Evolutionary conservation across 2,797 vertebrate genomes (phyloP), one percentile per base, ranked within the genome.

Genomic region (Phalloptychus januarius): DNA sequence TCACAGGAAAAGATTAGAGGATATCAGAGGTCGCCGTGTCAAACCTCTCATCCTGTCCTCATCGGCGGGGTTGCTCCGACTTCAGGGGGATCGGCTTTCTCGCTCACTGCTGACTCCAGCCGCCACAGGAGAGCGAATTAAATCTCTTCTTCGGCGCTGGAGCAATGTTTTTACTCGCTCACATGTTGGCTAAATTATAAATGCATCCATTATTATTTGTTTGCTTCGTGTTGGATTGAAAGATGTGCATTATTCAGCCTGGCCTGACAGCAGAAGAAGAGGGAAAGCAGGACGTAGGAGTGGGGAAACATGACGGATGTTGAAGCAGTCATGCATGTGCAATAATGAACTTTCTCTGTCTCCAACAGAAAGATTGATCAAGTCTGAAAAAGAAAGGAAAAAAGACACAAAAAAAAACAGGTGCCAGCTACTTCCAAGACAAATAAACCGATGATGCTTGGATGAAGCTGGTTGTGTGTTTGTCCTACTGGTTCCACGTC

Each of bases 171-270:
- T 83, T 80, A 63, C 74, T 75, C 71, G 20, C 79, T 82, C 92
- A 80, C 87, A 83, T 82, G 81, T 20, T 31, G 73, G 83, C 90
- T 95, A 89, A 91, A 94, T 94, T 91, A 93, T 89, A 76, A 90
- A 92, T 94, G 89, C 67, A n/a, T n/a, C 25, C 28, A 63, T 80
- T 89, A 86, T 91, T 91, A 92, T 94, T 94, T 93, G 93, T 93
- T 94, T 93, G 91, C 91, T 92, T 83, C 76, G 78, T 88, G 92
- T 92, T 87, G 86, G 91, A 90, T 87, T 83, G 89, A 92, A 88
- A 80, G 89, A 84, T 81, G 87, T 95, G 92, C 89, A 94, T 94
- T 90, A 95, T 94, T 95, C 89, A 94, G 93, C 6, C 75, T 78
- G 84, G 72, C 87, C 82, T 91, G 90, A 90, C 87, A 92, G 92